Percentiles rank a stretch among this genome's conserved stretches.
These are phyloP conservation scores for Tachina lurida DNA, from an alignment of 2,888 invertebrate genomes.

Conservation along the genomic window DNA sequence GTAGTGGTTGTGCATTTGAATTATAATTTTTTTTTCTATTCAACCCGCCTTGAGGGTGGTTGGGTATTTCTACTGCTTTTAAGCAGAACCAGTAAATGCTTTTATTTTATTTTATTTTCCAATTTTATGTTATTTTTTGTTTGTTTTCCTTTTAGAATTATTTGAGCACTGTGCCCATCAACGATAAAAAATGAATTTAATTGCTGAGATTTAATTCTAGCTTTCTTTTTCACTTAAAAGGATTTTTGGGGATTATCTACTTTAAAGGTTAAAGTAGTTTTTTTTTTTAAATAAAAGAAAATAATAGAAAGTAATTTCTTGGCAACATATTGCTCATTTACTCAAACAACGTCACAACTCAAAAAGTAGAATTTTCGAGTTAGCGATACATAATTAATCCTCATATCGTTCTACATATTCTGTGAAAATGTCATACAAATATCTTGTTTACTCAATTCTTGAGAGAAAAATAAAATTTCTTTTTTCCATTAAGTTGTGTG, in stretches of 20 bases:
- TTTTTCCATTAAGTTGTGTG: too few relatives aligned
- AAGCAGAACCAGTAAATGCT: constrained; percentile 58
- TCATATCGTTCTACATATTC: too few relatives aligned
- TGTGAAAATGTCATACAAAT: too few relatives aligned
- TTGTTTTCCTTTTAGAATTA: constrained; percentile 8
- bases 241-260: constrained; percentile 62
- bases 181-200: constrained; percentile 63
- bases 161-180: constrained; percentile 22
- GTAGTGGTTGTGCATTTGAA: constrained; percentile 43
- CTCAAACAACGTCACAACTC: too few relatives aligned
- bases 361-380: too few relatives aligned
- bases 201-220: constrained; percentile 54
- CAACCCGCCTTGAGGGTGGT: constrained; percentile 1
- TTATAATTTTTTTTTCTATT: not conserved
- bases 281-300: not conserved
- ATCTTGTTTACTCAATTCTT: too few relatives aligned
- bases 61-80: constrained; percentile 5
- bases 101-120: constrained; percentile 13
- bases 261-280: constrained; percentile 56
- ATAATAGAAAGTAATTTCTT: not conserved
- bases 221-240: constrained; percentile 33
- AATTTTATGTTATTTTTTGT: constrained; percentile 10
- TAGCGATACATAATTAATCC: too few relatives aligned
- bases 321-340: too few relatives aligned
- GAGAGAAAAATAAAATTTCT: too few relatives aligned